Evolutionary conservation across 2,888 invertebrate genomes (phyloP).

Genomic region (Horisme vitalbata): DNA sequence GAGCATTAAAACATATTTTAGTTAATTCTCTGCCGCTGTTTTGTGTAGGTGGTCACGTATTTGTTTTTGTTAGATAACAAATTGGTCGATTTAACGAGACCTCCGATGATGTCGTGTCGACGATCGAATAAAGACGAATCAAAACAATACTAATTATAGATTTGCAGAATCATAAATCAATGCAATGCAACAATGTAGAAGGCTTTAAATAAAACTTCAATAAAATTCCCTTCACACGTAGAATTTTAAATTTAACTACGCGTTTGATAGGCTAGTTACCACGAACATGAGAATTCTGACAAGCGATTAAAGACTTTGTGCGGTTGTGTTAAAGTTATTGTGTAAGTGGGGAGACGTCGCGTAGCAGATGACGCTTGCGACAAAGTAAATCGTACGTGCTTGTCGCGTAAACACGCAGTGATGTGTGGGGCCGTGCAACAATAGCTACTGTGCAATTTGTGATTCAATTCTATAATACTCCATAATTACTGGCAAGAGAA

Average conservation of each 20-base stretch:
- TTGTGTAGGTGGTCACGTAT: slow-evolving; percentile 71
- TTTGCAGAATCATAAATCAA: slow-evolving; percentile 14
- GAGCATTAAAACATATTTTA: slow-evolving; percentile 40
- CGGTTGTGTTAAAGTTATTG: slow-evolving; percentile 23
- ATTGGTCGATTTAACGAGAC: slow-evolving; percentile 64
- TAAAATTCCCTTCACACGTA: slow-evolving; percentile 63
- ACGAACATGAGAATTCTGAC: slow-evolving; percentile 25
- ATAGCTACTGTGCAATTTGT: slow-evolving; percentile 76
- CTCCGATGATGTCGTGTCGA: slow-evolving; percentile 56
- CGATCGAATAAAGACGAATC: slow-evolving; percentile 19
- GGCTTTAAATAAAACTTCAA: slow-evolving; percentile 54
- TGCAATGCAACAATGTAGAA: slow-evolving; percentile 26
- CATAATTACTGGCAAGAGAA: slow-evolving; percentile 55
- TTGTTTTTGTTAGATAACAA: slow-evolving; percentile 75
- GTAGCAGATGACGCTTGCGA: slow-evolving; percentile 72
- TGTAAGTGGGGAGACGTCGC: slow-evolving; percentile 33
- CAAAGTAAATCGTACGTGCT: slow-evolving; percentile 80
- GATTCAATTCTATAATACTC: slow-evolving; percentile 72
- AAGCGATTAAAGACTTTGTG: slow-evolving; percentile 17
- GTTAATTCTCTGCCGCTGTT: slow-evolving; percentile 13
- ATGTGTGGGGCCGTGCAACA: slow-evolving; percentile 79
- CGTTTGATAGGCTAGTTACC: slow-evolving; percentile 50
- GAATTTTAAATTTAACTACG: slow-evolving; percentile 65
- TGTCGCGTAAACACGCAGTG: slow-evolving; percentile 71
- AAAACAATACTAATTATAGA: slow-evolving; percentile 6